These are phyloP conservation scores for Beris morrisii DNA, from an alignment of 2,888 invertebrate species.

Conservation along the genomic window DNA sequence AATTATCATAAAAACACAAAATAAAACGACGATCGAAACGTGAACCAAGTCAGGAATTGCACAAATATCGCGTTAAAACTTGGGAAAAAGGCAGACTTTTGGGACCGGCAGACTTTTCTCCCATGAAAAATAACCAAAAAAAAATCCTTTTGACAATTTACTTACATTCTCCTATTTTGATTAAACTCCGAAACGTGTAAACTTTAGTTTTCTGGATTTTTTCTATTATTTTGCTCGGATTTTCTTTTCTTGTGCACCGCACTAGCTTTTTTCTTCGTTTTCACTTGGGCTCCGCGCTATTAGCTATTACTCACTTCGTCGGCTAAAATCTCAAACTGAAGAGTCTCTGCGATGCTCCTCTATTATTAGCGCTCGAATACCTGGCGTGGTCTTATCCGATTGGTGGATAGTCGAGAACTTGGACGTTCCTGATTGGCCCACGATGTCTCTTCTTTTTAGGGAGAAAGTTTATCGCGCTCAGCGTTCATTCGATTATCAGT, in stretches of 20 bases:
- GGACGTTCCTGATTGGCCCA: constrained; percentile 48
- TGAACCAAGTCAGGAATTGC: not conserved
- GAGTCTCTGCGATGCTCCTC: constrained; percentile 45
- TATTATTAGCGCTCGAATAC: constrained; percentile 48
- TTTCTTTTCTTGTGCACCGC: constrained; percentile 15
- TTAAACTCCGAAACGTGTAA: not conserved
- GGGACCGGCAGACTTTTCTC: too few species aligned
- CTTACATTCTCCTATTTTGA: constrained; percentile 4
- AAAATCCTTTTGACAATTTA: not conserved
- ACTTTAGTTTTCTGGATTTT: not conserved
- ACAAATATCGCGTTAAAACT: not conserved
- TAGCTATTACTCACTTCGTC: constrained; percentile 45
- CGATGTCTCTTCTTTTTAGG: constrained; percentile 38
- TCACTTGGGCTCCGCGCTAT: constrained; percentile 1
- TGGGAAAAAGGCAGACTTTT: not conserved
- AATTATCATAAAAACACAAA: not conserved
- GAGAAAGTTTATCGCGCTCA: constrained; percentile 26
- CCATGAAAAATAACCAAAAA: not conserved
- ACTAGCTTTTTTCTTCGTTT: too few species aligned
- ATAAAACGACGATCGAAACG: too few species aligned
- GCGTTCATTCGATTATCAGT: not conserved
- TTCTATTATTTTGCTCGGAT: constrained; percentile 37
- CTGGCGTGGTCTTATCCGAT: constrained; percentile 46
- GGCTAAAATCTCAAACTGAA: constrained; percentile 50
- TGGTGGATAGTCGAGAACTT: constrained; percentile 41